Percentiles rank a stretch among this genome's conserved stretches.
Conservation (phyloP, 2,113 vertebrate genomes). For the Excalfactoria chinensis region DNA sequence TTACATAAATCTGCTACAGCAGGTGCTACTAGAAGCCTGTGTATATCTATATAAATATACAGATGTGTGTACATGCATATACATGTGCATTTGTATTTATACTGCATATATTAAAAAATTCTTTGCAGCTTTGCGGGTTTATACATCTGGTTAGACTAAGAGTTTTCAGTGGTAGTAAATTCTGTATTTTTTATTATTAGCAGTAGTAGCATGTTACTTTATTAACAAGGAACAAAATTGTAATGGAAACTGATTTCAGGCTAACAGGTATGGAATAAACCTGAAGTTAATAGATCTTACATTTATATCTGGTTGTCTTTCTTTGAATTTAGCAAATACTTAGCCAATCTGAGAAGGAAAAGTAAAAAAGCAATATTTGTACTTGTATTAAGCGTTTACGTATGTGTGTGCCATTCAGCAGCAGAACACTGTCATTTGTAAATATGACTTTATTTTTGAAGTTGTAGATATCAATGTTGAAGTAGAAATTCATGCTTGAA, state of each 20-base stretch:
- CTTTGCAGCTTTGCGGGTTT: neutral
- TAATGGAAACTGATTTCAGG: neutral
- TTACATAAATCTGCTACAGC: neutral
- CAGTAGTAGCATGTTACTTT: neutral
- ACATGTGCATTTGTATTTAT: neutral
- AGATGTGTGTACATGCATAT: rapidly evolving
- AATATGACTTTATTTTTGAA: neutral
- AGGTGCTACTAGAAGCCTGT: neutral
- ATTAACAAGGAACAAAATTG: neutral
- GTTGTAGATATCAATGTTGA: neutral
- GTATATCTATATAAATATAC: neutral
- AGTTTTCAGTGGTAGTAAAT: neutral
- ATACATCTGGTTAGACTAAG: neutral
- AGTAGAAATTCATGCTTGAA: neutral
- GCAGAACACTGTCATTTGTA: neutral
- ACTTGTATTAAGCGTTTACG: neutral
- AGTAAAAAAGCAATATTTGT: neutral
- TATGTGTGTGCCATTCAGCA: neutral
- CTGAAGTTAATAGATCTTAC: neutral
- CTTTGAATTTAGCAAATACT: neutral
- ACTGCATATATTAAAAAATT: neutral
- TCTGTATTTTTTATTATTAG: neutral
- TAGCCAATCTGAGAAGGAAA: neutral
- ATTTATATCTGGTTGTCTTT: neutral
- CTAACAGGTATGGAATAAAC: neutral